Base-by-base conservation (phyloP, 2,797 vertebrate genomes). In the Dicrostonyx torquatus region DNA sequence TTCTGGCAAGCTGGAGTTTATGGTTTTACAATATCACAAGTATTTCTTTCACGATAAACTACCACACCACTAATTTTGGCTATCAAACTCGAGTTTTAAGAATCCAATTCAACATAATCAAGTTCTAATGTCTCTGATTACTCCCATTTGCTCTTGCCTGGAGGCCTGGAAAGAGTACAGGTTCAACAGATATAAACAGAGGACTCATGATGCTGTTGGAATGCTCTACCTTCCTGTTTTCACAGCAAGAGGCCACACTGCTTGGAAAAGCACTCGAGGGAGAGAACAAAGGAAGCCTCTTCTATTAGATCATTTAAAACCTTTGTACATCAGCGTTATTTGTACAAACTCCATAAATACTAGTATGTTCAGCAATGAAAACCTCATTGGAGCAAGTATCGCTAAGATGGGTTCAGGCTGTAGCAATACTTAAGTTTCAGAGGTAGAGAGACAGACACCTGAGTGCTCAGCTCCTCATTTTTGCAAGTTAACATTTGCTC, bases 61-160 rank as follows among this genome's bases (percentile, higher is more conserved):
- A 77, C 34, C 64, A 72, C n/a, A 86, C 48, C 91, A 95, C 85
- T 94, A 82, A 95, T 93, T 97, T 92, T 77, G 68, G 87, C 87
- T 91, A 86, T 88, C 77, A 66, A 94, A 80, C 43, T 45, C 93
- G 37, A 6, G 60, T 94, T 94, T 77, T 75, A 96, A 94, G 93
- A 97, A 95, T 93, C 37, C 75, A 95, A 87, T 89, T 96, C 83
- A 92, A 91, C 43, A 87, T 91, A 93, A 96, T 93, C 97, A 95
- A 96, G 90, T 96, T 91, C 95, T 96, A 95, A 95, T 93, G 93
- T 50, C 78, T 92, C 88, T 89, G 89, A 97, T 96, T 94, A 95
- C 96, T 95, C 88, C 91, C 94, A 92, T 96, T 90, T 95, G 94
- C 77, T 93, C 50, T 90, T 96, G 94, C 95, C 93, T 90, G 64